Percentiles rank a stretch among this genome's conserved stretches.
These are phyloP conservation scores for Leucophenga varia DNA, from an alignment of 1,140 invertebrate species.

Conservation along the genomic window DNA sequence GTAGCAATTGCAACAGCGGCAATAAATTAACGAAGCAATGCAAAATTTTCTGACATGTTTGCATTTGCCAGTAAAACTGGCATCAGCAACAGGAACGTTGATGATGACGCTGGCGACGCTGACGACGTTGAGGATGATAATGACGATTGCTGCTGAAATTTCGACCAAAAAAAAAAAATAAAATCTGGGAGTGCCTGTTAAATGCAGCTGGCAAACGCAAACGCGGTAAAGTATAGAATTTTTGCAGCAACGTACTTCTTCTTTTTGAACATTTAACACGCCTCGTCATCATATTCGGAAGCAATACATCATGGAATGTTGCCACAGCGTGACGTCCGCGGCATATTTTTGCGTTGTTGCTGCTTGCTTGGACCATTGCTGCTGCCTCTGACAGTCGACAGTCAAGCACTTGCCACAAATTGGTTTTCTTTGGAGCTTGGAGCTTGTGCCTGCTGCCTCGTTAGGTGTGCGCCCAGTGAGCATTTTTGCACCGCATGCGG, in stretches of 20 bases:
- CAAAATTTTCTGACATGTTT: too few relatives aligned
- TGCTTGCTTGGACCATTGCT: constrained; percentile 7
- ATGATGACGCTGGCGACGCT: too few relatives aligned
- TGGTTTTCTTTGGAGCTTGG: constrained; percentile 39
- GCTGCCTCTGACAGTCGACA: too few relatives aligned
- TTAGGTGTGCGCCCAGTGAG: background rate
- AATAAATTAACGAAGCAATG: constrained; percentile 45
- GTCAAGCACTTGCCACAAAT: constrained; percentile 48
- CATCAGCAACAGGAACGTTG: too few relatives aligned
- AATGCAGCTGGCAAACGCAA: background rate
- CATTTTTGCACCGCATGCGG: too few relatives aligned
- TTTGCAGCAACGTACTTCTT: constrained; percentile 4
- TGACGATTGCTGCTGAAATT: background rate
- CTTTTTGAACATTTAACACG: constrained; percentile 31
- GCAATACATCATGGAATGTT: constrained; percentile 45
- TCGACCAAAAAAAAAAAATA: too few relatives aligned
- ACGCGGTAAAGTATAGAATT: constrained; percentile 11
- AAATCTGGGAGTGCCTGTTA: background rate
- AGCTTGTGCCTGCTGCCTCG: too few relatives aligned
- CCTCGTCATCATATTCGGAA: constrained; percentile 53
- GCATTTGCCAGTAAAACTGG: too few relatives aligned
- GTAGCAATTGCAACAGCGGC: constrained; percentile 50
- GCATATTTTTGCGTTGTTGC: constrained; percentile 33
- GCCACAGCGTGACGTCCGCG: constrained; percentile 7
- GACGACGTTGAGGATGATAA: too few relatives aligned